A percentile compares a stretch with the other conserved stretches of the same genome.
Conservation (phyloP, 1,140 invertebrate species). For the Drosophila sp. region DNA sequence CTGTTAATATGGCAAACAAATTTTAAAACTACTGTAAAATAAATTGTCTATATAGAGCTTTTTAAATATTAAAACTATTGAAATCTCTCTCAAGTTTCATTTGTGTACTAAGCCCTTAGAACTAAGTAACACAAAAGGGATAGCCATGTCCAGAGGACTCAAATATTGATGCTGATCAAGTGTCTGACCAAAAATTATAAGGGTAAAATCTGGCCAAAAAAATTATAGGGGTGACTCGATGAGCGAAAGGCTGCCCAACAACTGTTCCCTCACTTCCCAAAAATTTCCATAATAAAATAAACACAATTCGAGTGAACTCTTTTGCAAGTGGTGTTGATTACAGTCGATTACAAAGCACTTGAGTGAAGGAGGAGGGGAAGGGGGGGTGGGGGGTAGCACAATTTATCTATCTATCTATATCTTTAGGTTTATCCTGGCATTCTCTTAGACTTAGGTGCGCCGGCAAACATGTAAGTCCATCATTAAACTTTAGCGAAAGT, state of each 20-base stretch:
- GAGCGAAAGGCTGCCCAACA: not conserved
- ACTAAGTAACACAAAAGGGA: too few species aligned
- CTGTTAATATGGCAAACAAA: too few species aligned
- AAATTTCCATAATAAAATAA: slow-evolving; percentile 23
- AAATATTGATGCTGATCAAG: too few species aligned
- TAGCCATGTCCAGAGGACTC: too few species aligned
- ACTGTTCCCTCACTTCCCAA: not conserved
- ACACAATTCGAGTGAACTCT: slow-evolving; percentile 23
- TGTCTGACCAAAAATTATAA: slow-evolving; percentile 1
- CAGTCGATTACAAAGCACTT: slow-evolving; percentile 71
- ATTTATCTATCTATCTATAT: slow-evolving; percentile 1
- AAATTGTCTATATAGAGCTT: too few species aligned
- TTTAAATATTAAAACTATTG: too few species aligned
- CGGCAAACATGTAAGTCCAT: slow-evolving; percentile 54
- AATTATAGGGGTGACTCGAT: slow-evolving; percentile 1
- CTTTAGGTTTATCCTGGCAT: slow-evolving; percentile 20
- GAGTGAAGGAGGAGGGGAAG: slow-evolving; percentile 14
- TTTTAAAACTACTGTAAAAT: too few species aligned
- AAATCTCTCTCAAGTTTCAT: too few species aligned
- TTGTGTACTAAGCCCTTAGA: too few species aligned
- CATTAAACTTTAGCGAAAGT: slow-evolving; percentile 76
- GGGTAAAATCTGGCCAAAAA: not conserved
- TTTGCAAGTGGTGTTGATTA: slow-evolving; percentile 63
- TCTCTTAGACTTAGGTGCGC: slow-evolving; percentile 54
- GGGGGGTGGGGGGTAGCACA: not conserved